Base-by-base conservation (phyloP, 2,113 vertebrate genomes). In the Herpetotheres cachinnans region DNA sequence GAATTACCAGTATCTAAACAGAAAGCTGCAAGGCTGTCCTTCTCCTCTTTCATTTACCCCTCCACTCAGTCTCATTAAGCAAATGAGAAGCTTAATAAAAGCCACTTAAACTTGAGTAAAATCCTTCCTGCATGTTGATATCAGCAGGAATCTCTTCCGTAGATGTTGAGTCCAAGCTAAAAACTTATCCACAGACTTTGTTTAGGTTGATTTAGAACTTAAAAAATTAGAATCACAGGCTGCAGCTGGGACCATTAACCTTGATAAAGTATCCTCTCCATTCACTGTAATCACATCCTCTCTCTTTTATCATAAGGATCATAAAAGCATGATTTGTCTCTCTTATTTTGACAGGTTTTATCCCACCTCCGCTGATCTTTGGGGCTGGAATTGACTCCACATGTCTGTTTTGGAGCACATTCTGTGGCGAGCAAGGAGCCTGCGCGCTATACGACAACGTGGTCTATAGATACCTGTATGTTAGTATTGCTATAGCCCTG, bases 341-440 rank as follows among this genome's bases (percentile, higher is more conserved):
- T 86, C 86, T 87, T 95, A 22, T 69, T 79, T 93, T 89, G 24
- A 3, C 98, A 99, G 99, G 99, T 89, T 99, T 99, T 97, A 99
- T 99, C 97, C 99, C 99, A 24, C 99, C 99, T 71, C 99, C 99
- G 1, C 98, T 99, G 97, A 99, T 99, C 97, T 99, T 99, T 3
- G 99, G 99, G 93, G 99, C 99, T 1, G 99, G 98, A 95, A 99
- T 99, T 44, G 99, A 99, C 98, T 99, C 99, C 20, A 99, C 99
- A 2, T 99, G 99, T 97, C 99, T 99, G 79, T 99, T 99, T 96
- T 99, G 99, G 99, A 99, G 99, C 97, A 98, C 98, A 0, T 99
- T 99, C 96, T 99, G 99, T 1, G 99, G 99, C 8, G 98, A 99
- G 44, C 98, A 96, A 59, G 99, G 99, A 18, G 99, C 99, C 50